Percentiles rank a stretch among this genome's conserved stretches.
These are phyloP conservation scores for Drosophila pallidifrons DNA, from an alignment of 1,140 invertebrate species.

Conservation along the genomic window DNA sequence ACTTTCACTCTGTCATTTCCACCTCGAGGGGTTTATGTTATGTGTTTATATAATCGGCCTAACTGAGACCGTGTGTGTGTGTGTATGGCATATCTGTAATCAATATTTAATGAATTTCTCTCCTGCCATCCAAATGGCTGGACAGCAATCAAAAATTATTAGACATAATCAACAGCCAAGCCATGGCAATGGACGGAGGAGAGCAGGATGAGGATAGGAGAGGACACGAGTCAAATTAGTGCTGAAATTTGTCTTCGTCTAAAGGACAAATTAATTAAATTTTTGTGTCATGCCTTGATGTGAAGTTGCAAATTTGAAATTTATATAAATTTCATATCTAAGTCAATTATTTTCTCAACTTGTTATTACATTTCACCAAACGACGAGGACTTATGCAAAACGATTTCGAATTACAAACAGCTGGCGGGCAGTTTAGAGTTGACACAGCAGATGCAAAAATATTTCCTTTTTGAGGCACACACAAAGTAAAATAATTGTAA, in stretches of 20 bases:
- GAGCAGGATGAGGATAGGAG: neutral
- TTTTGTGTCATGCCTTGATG: conserved; percentile 25
- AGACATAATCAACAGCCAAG: conserved; percentile 50
- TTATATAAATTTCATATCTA: conserved; percentile 36
- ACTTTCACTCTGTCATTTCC: conserved; percentile 18
- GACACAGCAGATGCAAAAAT: neutral
- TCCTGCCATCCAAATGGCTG: neutral
- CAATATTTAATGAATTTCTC: conserved; percentile 70
- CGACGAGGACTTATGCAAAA: conserved; percentile 3
- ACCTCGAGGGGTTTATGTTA: conserved; percentile 8
- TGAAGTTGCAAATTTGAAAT: conserved; percentile 18
- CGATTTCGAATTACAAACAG: conserved; percentile 4
- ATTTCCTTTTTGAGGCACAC: neutral
- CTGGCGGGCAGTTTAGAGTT: neutral
- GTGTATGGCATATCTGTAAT: conserved; percentile 50
- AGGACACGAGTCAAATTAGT: conserved; percentile 40
- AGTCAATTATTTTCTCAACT: conserved; percentile 19
- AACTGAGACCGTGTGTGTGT: conserved; percentile 3
- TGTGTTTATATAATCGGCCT: conserved; percentile 56
- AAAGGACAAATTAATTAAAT: conserved; percentile 51
- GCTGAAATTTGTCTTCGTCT: conserved; percentile 10
- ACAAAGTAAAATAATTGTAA: neutral
- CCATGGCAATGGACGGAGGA: neutral
- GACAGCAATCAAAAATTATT: conserved; percentile 54
- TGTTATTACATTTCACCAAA: conserved; percentile 26